These are phyloP conservation scores for Piaya cayana DNA, from an alignment of 2,113 vertebrate species.

Conservation along the genomic window DNA sequence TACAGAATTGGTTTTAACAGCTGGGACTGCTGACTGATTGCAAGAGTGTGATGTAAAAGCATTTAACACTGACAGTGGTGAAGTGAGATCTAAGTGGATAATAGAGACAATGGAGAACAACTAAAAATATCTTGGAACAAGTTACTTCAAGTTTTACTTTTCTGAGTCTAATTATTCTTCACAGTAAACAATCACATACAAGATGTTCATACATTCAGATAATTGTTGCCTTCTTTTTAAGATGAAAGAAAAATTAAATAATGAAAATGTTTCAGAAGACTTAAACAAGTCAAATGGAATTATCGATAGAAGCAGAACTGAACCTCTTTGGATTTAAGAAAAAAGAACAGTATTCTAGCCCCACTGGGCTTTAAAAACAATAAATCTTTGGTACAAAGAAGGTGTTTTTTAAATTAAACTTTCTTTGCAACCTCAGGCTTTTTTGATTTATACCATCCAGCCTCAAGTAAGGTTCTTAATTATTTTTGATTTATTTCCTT, in stretches of 20 bases:
- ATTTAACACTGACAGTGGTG: neutral
- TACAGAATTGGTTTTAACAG: neutral
- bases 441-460: conserved; percentile 70
- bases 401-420: conserved; percentile 62
- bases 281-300: neutral
- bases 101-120: neutral
- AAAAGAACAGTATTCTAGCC: neutral
- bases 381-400: conserved; percentile 58
- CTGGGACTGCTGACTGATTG: neutral
- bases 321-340: neutral
- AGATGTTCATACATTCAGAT: neutral
- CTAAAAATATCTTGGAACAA: neutral
- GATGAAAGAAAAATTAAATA: neutral
- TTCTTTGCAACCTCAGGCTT: conserved; percentile 55
- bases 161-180: neutral
- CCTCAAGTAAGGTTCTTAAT: conserved; percentile 65
- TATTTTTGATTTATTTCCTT: conserved; percentile 74
- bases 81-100: neutral
- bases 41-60: neutral
- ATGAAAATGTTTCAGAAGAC: neutral
- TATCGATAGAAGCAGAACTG: conserved; percentile 12
- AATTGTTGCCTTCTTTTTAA: neutral
- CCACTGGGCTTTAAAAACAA: conserved; percentile 55
- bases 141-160: neutral
- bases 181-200: neutral